phyloP scores from a whole-genome alignment of 2,113 vertebrate genomes.

The Bubo scandiacus region DNA sequence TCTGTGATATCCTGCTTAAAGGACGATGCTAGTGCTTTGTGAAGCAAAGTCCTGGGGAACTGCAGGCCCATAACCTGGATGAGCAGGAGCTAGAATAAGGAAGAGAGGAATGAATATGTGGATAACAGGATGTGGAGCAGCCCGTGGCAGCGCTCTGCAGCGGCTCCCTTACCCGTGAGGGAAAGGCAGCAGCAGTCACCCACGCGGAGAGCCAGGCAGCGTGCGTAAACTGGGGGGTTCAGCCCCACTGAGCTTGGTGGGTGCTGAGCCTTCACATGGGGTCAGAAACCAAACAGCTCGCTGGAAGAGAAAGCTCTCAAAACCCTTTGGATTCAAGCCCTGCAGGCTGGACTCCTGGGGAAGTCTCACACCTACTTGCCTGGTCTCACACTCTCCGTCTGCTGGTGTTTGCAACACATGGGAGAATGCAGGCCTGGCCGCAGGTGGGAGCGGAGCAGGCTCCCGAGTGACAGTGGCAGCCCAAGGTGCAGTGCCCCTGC shows the following conservation, averaged over 20 bases:
- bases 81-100: neutral
- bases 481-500: rapidly evolving
- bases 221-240: neutral
- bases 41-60: neutral
- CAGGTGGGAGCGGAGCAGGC: rapidly evolving
- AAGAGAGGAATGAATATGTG: neutral
- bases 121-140: neutral
- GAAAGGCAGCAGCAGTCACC: neutral
- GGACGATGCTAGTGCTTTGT: neutral
- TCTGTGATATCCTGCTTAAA: neutral
- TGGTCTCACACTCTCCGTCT: rapidly evolving
- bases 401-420: rapidly evolving
- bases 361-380: neutral
- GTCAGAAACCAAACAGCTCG: neutral
- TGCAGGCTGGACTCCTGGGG: neutral
- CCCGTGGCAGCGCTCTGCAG: neutral
- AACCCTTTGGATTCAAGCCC: neutral
- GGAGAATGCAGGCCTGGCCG: neutral
- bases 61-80: no score
- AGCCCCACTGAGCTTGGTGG: neutral
- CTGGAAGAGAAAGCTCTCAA: neutral
- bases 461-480: neutral
- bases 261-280: neutral
- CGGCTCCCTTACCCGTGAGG: neutral
- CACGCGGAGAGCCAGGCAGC: neutral